A percentile compares a stretch with the other conserved stretches of the same genome.
phyloP scores from a whole-genome alignment of 2,113 vertebrate species.

The Protobothrops flavoviridis region DNA sequence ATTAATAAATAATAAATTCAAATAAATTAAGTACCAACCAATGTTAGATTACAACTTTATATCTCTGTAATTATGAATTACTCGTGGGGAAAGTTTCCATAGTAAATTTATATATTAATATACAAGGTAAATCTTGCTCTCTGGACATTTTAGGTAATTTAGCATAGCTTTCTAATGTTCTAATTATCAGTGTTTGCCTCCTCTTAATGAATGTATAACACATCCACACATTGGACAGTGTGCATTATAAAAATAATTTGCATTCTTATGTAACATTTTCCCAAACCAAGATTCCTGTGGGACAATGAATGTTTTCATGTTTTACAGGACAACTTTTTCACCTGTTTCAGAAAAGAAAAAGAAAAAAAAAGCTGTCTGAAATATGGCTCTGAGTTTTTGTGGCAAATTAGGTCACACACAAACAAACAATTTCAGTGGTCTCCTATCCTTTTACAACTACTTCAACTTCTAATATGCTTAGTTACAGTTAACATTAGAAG shows the following conservation, averaged over 20 bases:
- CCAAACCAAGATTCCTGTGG: neutral
- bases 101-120: neutral
- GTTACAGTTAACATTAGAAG: neutral
- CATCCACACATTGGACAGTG: no score
- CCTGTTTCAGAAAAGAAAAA: neutral
- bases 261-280: neutral
- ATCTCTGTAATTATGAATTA: neutral
- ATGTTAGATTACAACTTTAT: neutral
- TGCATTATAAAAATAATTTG: neutral
- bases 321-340: neutral
- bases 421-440: neutral
- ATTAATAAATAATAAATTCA: no score
- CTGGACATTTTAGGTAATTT: neutral
- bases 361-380: no score
- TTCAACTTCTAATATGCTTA: slow-evolving; percentile 7
- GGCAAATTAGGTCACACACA: no score
- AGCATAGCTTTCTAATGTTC: no score
- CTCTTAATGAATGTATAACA: no score
- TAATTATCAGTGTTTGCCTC: no score
- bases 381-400: no score
- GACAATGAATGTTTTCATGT: neutral
- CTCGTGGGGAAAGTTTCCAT: no score
- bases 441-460: neutral
- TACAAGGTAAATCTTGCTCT: neutral
- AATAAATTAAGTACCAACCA: neutral